Evolutionary conservation across 1,140 invertebrate species (phyloP), one percentile per base, ranked within the genome.

Genomic region (Sesamia nonagrioides): DNA sequence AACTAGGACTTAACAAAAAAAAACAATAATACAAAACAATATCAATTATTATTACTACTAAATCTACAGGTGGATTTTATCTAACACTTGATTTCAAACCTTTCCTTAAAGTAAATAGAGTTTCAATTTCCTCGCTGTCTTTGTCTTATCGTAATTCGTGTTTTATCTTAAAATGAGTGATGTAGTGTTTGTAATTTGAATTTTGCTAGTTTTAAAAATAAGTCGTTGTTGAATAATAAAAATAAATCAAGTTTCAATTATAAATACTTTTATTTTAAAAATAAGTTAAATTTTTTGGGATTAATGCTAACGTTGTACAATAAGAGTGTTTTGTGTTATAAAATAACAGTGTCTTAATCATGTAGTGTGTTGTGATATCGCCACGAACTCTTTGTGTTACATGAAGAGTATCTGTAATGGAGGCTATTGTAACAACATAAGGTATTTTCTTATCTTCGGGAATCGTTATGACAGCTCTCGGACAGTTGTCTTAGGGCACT

Each of bases 41-140:
- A 35, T 13, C 21, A 3, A 35, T 15, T n/a, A 60, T 21, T 35
- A 13, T 13, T 45, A 45, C 5, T 11, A 40, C 27, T 73, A 74
- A 79, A 75, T 74, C 78, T 75, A 79, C 78, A 79, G 78, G 78
- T 79, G 78, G 60, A 50, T 42, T 13, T 18, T 35, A 60, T n/a
- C 54, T 27, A n/a, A 60, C 71, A 74, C 37, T 74, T 37, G 54
- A 74, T 74, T 74, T 74, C 48, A 74, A 74, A 60, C 71, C 54
- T 74, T 74, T 74, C 54, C 48, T 33, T n/a, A 21, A 56, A 56
- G 71, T 74, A 60, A 74, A 74, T 74, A 74, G 71, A 74, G 71
- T 74, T 74, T 74, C 71, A 74, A 74, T 60, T 60, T 74, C 71
- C 54, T 74, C 40, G 37, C 18, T 68, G 8, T 60, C 54, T 73